These are phyloP conservation scores for Trematomus bernacchii DNA, from an alignment of 2,797 vertebrate genomes.

Conservation along the genomic window DNA sequence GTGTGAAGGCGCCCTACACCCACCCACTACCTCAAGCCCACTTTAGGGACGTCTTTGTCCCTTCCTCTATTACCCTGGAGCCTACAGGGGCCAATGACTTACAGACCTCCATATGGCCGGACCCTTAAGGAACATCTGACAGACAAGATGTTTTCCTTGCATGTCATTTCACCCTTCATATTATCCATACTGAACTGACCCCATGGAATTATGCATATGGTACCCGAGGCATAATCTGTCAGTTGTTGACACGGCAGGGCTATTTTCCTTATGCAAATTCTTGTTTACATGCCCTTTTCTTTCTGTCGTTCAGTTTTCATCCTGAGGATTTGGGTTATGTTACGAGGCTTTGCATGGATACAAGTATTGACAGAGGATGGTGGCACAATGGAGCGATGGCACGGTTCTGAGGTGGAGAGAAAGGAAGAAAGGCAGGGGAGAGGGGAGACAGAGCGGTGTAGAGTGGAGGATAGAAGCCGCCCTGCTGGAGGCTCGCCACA, in stretches of 20 bases:
- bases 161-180: constrained; percentile 45
- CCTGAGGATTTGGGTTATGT: constrained; percentile 52
- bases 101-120: constrained; percentile 65
- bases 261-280: constrained; percentile 62
- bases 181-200: constrained; percentile 59
- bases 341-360: constrained; percentile 13
- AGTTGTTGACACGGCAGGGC: constrained; percentile 47
- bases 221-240: constrained; percentile 72
- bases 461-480: constrained; percentile 76
- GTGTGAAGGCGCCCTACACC: constrained; percentile 30
- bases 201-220: constrained; percentile 59
- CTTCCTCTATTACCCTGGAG: constrained; percentile 26
- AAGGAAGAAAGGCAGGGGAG: constrained; percentile 58
- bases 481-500: constrained; percentile 85
- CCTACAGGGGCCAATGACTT: constrained; percentile 58
- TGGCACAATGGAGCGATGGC: constrained; percentile 53
- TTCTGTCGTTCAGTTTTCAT: constrained; percentile 40
- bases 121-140: constrained; percentile 60
- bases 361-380: constrained; percentile 41
- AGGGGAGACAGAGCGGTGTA: constrained; percentile 72
- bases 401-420: constrained; percentile 58
- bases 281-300: constrained; percentile 66
- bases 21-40: constrained; percentile 32
- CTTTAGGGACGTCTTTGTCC: constrained; percentile 38
- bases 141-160: constrained; percentile 52